Conservation (phyloP, 2,888 invertebrate genomes). For the Ectropis crepuscularia region DNA sequence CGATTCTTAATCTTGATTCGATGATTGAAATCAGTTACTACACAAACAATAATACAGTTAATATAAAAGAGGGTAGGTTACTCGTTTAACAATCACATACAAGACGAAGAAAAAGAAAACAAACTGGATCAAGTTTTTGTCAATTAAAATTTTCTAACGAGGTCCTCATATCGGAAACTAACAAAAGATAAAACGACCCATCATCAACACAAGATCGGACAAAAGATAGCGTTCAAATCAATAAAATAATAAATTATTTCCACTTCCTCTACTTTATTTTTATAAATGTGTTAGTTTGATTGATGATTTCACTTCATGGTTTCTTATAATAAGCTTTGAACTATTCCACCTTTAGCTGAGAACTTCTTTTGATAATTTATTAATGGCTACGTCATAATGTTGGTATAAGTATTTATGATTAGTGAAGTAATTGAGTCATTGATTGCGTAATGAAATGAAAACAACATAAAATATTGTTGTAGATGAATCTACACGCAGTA, state of each 20-base stretch:
- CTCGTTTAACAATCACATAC: too few species aligned
- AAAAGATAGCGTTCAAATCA: slow-evolving; percentile 78
- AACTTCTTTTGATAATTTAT: not conserved
- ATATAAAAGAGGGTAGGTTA: too few species aligned
- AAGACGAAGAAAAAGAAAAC: slow-evolving; percentile 9
- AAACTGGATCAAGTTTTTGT: slow-evolving; percentile 40
- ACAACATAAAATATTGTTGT: too few species aligned
- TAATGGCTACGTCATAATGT: too few species aligned
- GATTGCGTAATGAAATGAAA: too few species aligned
- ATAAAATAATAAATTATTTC: slow-evolving; percentile 81
- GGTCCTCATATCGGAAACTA: slow-evolving; percentile 55
- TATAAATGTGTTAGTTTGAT: slow-evolving; percentile 78
- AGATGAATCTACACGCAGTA: too few species aligned
- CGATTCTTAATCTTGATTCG: too few species aligned
- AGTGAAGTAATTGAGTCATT: too few species aligned
- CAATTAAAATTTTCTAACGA: slow-evolving; percentile 57
- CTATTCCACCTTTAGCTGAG: slow-evolving; percentile 4
- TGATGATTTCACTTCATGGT: slow-evolving; percentile 64
- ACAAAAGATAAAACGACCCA: slow-evolving; percentile 67
- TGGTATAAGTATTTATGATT: too few species aligned
- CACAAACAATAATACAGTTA: too few species aligned
- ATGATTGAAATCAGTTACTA: too few species aligned
- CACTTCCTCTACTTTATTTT: slow-evolving; percentile 74
- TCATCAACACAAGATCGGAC: slow-evolving; percentile 73
- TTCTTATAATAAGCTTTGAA: slow-evolving; percentile 26